Evolutionary conservation across 2,113 vertebrate genomes (phyloP).

Genomic region (Tauraco erythrolophus): DNA sequence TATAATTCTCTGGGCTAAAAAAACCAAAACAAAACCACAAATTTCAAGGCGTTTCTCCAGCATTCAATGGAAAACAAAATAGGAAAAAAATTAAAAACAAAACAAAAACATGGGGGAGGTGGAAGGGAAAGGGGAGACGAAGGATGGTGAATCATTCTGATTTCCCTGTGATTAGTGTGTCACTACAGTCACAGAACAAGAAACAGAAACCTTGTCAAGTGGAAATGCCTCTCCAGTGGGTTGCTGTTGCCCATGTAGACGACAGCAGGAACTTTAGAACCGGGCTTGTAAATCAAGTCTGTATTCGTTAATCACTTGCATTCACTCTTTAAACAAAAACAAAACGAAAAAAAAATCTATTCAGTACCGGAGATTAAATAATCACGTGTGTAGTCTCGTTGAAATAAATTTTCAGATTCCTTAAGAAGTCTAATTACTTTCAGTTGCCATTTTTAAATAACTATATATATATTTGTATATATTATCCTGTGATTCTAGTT

Average conservation of each 20-base stretch:
- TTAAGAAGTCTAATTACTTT: constrained; percentile 83
- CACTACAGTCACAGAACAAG: constrained; percentile 70
- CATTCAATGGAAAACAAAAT: constrained; percentile 64
- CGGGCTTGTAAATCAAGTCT: constrained; percentile 70
- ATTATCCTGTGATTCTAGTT: constrained; percentile 86
- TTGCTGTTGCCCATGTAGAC: constrained; percentile 71
- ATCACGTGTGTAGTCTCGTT: constrained; percentile 78
- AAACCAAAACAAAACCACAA: constrained; percentile 27
- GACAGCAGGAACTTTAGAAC: constrained; percentile 80
- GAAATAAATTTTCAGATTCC: constrained; percentile 82
- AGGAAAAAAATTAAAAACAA: not conserved
- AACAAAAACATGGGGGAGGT: not conserved
- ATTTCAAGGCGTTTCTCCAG: constrained; percentile 77
- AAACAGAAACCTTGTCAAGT: constrained; percentile 66
- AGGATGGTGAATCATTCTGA: constrained; percentile 76
- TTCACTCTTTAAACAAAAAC: constrained; percentile 76
- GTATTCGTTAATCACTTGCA: constrained; percentile 76
- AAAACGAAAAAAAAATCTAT: constrained; percentile 58
- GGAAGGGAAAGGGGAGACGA: constrained; percentile 49
- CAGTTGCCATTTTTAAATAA: constrained; percentile 85
- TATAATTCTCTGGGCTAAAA: constrained; percentile 42
- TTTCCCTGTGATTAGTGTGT: constrained; percentile 78
- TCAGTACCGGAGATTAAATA: constrained; percentile 85
- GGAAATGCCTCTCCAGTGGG: constrained; percentile 79
- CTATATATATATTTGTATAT: constrained; percentile 85